Evolutionary conservation across 1,140 invertebrate species (phyloP).

Genomic region (Drosophila ficusphila): DNA sequence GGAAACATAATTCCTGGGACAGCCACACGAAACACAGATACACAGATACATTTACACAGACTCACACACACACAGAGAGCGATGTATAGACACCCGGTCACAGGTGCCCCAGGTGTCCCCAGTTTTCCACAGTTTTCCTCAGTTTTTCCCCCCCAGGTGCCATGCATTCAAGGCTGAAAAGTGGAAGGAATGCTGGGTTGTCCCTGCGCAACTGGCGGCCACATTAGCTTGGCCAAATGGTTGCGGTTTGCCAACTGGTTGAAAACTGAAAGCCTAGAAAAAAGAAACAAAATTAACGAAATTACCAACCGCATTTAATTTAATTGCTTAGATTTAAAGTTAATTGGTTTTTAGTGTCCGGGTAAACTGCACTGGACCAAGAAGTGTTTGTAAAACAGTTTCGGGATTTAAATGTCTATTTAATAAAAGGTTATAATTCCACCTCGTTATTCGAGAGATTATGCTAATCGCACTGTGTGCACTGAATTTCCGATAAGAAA

Average conservation of each 20-base stretch:
- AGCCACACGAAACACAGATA: neutral
- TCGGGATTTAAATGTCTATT: no score
- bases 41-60: no score
- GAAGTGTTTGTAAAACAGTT: no score
- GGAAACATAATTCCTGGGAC: constrained; percentile 44
- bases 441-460: no score
- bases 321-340: neutral
- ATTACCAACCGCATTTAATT: neutral
- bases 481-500: no score
- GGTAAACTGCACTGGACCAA: no score
- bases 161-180: neutral
- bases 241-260: neutral
- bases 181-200: no score
- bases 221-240: neutral
- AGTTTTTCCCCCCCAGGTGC: no score
- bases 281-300: neutral
- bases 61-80: neutral
- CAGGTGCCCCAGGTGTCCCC: constrained; percentile 16
- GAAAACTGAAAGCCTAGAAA: no score
- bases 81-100: constrained; percentile 1
- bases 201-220: neutral
- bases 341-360: no score
- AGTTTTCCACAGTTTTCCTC: neutral
- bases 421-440: no score
- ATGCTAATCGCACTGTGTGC: no score